A percentile compares a stretch with the other conserved stretches of the same genome.
phyloP scores from a whole-genome alignment of 2,888 invertebrate species.

The Phytoseiulus persimilis region DNA sequence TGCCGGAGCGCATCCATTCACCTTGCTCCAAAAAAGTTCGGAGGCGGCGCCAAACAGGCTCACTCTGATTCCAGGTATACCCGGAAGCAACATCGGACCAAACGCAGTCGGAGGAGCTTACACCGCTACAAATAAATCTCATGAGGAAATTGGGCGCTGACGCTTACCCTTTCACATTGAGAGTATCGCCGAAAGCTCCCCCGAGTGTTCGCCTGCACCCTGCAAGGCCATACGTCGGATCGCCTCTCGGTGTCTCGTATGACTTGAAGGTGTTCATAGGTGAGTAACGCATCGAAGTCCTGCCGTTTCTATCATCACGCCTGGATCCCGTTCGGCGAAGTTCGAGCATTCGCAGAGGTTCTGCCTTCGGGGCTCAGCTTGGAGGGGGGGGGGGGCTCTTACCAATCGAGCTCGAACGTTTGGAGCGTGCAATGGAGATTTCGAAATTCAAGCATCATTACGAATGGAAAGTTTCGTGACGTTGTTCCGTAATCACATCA shows the following conservation, averaged over 20 bases:
- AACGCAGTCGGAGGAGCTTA: conserved; percentile 39
- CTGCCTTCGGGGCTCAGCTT: too few relatives aligned
- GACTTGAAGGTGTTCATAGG: conserved; percentile 77
- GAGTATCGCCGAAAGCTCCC: conserved; percentile 73
- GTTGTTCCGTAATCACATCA: neutral
- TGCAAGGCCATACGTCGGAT: conserved; percentile 80
- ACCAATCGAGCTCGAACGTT: neutral
- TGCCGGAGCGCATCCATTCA: too few relatives aligned
- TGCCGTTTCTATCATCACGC: neutral
- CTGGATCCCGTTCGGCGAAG: too few relatives aligned
- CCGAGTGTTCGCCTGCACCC: conserved; percentile 82
- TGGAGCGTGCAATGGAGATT: neutral
- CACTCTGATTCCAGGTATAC: conserved; percentile 19
- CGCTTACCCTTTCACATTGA: conserved; percentile 60
- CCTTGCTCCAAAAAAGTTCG: too few relatives aligned
- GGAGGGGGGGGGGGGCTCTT: neutral
- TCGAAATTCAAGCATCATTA: neutral
- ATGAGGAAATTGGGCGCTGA: conserved; percentile 67
- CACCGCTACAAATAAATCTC: conserved; percentile 62
- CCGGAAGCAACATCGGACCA: conserved; percentile 10
- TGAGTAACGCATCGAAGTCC: conserved; percentile 53
- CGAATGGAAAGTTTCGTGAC: neutral
- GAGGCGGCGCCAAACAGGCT: neutral
- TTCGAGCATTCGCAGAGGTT: too few relatives aligned
- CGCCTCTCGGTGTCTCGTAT: conserved; percentile 82